A percentile compares a stretch with the other conserved stretches of the same genome.
phyloP scores from a whole-genome alignment of 2,113 vertebrate species.

The Peucedramus taeniatus region DNA sequence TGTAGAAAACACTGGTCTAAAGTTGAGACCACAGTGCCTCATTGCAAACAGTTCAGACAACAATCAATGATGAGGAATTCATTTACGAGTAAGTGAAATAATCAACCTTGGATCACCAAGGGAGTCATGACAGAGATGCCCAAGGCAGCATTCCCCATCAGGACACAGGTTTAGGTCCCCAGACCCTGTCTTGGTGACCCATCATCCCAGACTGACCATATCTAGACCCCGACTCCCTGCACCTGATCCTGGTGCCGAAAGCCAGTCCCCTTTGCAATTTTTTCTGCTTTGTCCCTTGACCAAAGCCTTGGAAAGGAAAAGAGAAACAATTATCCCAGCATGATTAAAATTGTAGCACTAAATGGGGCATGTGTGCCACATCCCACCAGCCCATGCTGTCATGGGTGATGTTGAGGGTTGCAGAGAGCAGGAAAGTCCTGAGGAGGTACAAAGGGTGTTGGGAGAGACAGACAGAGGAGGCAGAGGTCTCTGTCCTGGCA shows the following conservation, averaged over 20 bases:
- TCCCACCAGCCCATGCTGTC: background rate
- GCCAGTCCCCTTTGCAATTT: background rate
- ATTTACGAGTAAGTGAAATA: background rate
- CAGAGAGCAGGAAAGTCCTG: background rate
- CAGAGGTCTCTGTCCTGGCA: background rate
- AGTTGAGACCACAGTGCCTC: background rate
- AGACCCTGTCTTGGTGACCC: background rate
- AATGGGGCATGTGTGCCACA: background rate
- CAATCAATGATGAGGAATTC: background rate
- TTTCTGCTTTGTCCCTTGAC: background rate
- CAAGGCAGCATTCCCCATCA: background rate
- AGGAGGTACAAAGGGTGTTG: background rate
- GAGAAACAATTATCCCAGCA: background rate
- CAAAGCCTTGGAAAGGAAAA: background rate
- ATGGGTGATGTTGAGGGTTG: background rate
- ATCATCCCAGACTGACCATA: background rate
- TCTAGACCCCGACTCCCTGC: background rate
- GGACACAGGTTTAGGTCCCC: background rate
- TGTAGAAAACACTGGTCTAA: background rate
- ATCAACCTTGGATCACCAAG: background rate
- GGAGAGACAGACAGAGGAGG: background rate
- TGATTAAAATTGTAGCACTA: background rate
- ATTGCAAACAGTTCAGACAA: background rate
- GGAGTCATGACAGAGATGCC: background rate
- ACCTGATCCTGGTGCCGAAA: background rate